Base-by-base conservation (phyloP, 2,888 invertebrate genomes). In the Electrophaes corylata region DNA sequence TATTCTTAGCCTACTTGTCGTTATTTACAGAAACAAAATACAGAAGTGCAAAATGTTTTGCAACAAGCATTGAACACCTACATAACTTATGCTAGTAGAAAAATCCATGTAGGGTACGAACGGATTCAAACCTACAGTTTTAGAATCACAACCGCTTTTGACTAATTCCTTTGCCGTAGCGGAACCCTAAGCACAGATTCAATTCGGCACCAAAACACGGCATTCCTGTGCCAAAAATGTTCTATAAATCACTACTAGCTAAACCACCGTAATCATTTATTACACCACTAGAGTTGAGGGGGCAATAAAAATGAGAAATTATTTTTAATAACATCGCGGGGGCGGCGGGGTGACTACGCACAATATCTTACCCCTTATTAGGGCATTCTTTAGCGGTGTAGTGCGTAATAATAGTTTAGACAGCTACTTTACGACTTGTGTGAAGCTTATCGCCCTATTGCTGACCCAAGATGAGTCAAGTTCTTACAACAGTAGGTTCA, bases 281-380 rank as follows among this genome's bases (percentile, higher is more conserved):
- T 80, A 82, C 63, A 65, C 65, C 74, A 77, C 78, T 81, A 79
- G 73, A 78, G 76, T 73, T 73, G 76, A 78, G 79, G 75, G 79
- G 76, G 86, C 78, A 88, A 91, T 91, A 90, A 91, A 91, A 90
- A 89, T 91, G 91, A 91, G 91, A 89, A 91, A 91, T 91, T 91
- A 91, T 91, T 90, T 91, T 91, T 91, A 91, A 91, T 91, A 90
- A 88, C 83, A 85, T 79, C 79, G 80, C 71, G 66, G 70, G 73
- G 63, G 61, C 62, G 70, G 60, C 63, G 63, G 59, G 51, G 64
- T 64, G 62, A 64, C 55, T 55, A 61, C 69, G 68, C 62, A 59
- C 57, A 59, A 57, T 57, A 53, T 52, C 53, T 56, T 56, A 60
- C 55, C 52, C 56, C 60, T 84, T 86, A 87, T 85, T 84, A 84